A percentile compares a stretch with the other conserved stretches of the same genome.
These are phyloP conservation scores for Carterocephalus palaemon DNA, from an alignment of 2,888 invertebrate genomes.

Conservation along the genomic window DNA sequence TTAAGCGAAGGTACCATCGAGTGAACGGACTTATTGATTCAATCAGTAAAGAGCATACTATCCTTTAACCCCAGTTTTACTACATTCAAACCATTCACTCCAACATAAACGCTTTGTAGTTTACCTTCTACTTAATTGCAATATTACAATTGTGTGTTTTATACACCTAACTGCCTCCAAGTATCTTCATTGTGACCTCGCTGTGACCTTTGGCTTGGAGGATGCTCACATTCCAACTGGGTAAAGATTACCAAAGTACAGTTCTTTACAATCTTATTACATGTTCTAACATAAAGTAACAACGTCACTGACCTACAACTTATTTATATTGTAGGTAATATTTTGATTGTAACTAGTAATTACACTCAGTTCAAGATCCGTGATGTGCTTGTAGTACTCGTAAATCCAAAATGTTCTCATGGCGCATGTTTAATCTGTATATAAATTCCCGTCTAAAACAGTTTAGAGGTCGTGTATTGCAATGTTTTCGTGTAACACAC, in stretches of 20 bases:
- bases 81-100: slow-evolving; percentile 22
- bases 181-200: slow-evolving; percentile 55
- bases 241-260: slow-evolving; percentile 54
- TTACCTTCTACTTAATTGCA: slow-evolving; percentile 57
- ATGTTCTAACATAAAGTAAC: background rate
- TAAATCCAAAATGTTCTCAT: slow-evolving; percentile 14
- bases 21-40: too few species aligned
- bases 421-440: slow-evolving; percentile 3
- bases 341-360: too few species aligned
- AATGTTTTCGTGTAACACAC: slow-evolving; percentile 24
- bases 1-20: too few species aligned
- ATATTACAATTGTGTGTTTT: slow-evolving; percentile 47
- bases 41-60: background rate
- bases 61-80: slow-evolving; percentile 10
- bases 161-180: slow-evolving; percentile 37
- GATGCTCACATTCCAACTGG: slow-evolving; percentile 69
- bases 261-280: slow-evolving; percentile 32
- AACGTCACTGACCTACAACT: background rate
- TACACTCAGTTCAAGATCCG: too few species aligned
- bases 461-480: slow-evolving; percentile 27
- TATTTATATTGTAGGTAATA: too few species aligned
- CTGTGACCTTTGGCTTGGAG: slow-evolving; percentile 59
- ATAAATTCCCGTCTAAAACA: slow-evolving; percentile 7
- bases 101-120: slow-evolving; percentile 36
- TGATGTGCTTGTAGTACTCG: too few species aligned